Evolutionary conservation across 1,140 invertebrate species (phyloP).

Genomic region (Meloidogyne hapla): DNA sequence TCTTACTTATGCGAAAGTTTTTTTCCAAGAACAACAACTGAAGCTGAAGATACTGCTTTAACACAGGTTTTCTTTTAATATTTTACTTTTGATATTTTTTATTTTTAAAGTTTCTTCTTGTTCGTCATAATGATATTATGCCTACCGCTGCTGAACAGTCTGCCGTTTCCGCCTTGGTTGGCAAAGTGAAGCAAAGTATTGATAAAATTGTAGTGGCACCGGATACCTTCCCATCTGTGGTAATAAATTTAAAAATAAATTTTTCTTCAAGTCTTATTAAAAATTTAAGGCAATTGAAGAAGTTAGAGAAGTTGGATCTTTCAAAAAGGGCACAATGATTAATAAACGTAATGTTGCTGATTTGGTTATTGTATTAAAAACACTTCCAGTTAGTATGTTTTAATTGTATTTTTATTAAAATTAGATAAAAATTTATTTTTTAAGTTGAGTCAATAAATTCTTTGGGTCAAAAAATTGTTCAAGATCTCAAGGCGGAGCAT

Average conservation of each 20-base stretch:
- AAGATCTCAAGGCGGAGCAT: constrained; percentile 75
- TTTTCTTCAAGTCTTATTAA: constrained; percentile 22
- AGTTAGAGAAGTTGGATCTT: constrained; percentile 73
- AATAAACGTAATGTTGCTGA: constrained; percentile 90
- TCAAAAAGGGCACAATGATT: constrained; percentile 96
- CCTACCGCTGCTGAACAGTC: constrained; percentile 43
- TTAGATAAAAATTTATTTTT: constrained; percentile 23
- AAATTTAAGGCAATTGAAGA: constrained; percentile 50
- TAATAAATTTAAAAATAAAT: constrained; percentile 31
- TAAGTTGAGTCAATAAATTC: constrained; percentile 83
- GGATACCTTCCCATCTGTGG: constrained; percentile 44
- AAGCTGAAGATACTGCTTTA: constrained; percentile 42
- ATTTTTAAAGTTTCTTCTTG: constrained; percentile 31
- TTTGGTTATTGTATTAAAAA: constrained; percentile 96
- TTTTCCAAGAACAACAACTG: constrained; percentile 38
- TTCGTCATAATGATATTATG: constrained; percentile 39
- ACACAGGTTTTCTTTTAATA: constrained; percentile 24
- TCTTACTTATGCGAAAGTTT: constrained; percentile 42
- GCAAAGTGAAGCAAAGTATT: constrained; percentile 46
- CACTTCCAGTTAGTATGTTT: constrained; percentile 78
- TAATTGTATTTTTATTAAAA: constrained; percentile 15
- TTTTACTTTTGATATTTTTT: constrained; percentile 9
- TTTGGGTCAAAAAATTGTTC: constrained; percentile 81
- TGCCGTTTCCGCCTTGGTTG: constrained; percentile 38
- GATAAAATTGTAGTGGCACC: constrained; percentile 45